These are phyloP conservation scores for Pemphredon lugubris DNA, from an alignment of 2,888 invertebrate genomes.

Conservation along the genomic window DNA sequence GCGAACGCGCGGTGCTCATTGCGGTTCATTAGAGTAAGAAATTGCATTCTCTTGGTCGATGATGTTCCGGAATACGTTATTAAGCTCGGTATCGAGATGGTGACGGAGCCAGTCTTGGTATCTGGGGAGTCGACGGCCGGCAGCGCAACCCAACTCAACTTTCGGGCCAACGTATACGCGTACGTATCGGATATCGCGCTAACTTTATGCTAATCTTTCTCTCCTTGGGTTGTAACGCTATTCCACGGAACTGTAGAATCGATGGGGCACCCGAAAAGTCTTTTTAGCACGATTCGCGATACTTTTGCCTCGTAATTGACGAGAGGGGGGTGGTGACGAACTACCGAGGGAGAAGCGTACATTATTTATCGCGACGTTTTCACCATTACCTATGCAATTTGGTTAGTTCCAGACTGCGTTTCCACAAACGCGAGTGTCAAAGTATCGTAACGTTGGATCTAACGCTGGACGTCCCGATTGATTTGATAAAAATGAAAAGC, in stretches of 20 bases:
- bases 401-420: too few species aligned
- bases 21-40: slow-evolving; percentile 28
- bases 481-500: too few species aligned
- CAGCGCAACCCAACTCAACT: slow-evolving; percentile 62
- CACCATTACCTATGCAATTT: too few species aligned
- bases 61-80: slow-evolving; percentile 46
- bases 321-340: too few species aligned
- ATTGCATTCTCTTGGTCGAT: slow-evolving; percentile 44
- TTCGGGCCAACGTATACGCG: slow-evolving; percentile 52
- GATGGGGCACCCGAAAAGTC: not conserved
- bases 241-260: slow-evolving; percentile 5
- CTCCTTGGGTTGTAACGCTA: slow-evolving; percentile 55
- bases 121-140: slow-evolving; percentile 61
- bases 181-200: slow-evolving; percentile 52
- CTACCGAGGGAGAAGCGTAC: too few species aligned
- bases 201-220: slow-evolving; percentile 68
- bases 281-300: slow-evolving; percentile 6
- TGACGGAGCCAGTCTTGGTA: slow-evolving; percentile 57
- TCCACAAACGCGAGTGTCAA: too few species aligned
- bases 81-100: slow-evolving; percentile 58
- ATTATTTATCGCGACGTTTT: too few species aligned
- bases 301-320: too few species aligned
- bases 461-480: too few species aligned
- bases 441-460: too few species aligned
- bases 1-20: not conserved